Percentiles rank a stretch among this genome's conserved stretches.
Evolutionary conservation across 2,888 invertebrate genomes (phyloP).

Genomic region (Linnaemya tessellans): DNA sequence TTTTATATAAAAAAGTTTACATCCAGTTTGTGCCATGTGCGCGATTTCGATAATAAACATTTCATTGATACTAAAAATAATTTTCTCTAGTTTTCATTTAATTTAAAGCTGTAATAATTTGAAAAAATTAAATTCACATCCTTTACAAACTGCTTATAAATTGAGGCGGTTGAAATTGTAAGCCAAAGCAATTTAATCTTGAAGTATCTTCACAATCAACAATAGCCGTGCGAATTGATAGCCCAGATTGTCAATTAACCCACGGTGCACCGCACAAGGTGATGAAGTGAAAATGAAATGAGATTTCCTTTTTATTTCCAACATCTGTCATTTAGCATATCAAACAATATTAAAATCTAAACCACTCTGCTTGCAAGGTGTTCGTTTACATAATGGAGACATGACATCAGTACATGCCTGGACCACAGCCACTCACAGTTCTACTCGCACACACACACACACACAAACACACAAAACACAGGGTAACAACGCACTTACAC

Average conservation of each 20-base stretch:
- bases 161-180: background rate
- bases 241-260: background rate
- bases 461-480: background rate
- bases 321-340: constrained; percentile 41
- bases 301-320: constrained; percentile 5
- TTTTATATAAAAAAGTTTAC: no score
- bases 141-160: no score
- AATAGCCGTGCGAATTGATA: background rate
- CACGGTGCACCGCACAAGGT: background rate
- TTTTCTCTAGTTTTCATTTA: no score
- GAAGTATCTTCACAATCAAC: background rate
- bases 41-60: no score
- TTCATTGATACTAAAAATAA: background rate
- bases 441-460: background rate
- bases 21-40: no score
- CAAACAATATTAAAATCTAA: constrained; percentile 34
- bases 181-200: background rate
- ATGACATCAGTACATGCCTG: constrained; percentile 35
- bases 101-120: background rate
- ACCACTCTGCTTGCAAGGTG: constrained; percentile 32
- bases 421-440: constrained; percentile 12
- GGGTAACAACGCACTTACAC: background rate
- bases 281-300: constrained; percentile 36
- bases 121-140: background rate
- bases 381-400: constrained; percentile 34